Percentiles rank a stretch among this genome's conserved stretches.
phyloP scores from a whole-genome alignment of 2,888 invertebrate genomes.

The Tachystola acroxantha region DNA sequence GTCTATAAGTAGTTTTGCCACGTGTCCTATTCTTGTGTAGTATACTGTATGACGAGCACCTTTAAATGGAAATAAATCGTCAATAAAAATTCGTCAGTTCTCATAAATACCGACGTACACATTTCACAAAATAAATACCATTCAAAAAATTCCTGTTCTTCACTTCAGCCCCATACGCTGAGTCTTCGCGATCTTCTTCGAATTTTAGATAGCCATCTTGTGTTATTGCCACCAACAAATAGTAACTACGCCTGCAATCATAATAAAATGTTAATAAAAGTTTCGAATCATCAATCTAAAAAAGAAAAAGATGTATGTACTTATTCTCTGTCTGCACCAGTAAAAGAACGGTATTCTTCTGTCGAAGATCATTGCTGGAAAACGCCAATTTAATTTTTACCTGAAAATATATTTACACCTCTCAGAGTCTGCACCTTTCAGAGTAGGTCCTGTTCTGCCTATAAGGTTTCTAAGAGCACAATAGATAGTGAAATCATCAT shows the following conservation, averaged over 20 bases:
- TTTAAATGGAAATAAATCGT: constrained; percentile 25
- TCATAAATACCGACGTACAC: too few species aligned
- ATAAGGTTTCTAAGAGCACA: too few species aligned
- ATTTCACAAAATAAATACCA: too few species aligned
- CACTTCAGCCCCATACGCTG: constrained; percentile 85
- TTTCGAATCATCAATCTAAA: background rate
- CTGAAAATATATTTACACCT: constrained; percentile 47
- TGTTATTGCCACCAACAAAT: constrained; percentile 88
- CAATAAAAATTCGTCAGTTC: too few species aligned
- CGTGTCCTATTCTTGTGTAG: constrained; percentile 82
- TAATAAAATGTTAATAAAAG: too few species aligned
- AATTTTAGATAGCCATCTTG: constrained; percentile 90
- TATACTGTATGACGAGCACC: constrained; percentile 87
- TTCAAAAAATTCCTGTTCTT: constrained; percentile 89
- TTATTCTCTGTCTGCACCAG: constrained; percentile 90
- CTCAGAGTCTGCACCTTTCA: too few species aligned
- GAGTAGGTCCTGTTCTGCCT: too few species aligned
- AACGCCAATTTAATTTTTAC: constrained; percentile 93
- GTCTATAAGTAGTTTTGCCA: constrained; percentile 86
- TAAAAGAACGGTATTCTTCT: constrained; percentile 87
- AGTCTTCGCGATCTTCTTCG: constrained; percentile 90
- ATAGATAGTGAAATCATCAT: too few species aligned
- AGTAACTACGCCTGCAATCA: constrained; percentile 87
- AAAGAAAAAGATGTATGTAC: constrained; percentile 57
- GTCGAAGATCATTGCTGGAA: constrained; percentile 87